Evolutionary conservation across 1,140 invertebrate species (phyloP).

Genomic region (Anastrepha ludens): DNA sequence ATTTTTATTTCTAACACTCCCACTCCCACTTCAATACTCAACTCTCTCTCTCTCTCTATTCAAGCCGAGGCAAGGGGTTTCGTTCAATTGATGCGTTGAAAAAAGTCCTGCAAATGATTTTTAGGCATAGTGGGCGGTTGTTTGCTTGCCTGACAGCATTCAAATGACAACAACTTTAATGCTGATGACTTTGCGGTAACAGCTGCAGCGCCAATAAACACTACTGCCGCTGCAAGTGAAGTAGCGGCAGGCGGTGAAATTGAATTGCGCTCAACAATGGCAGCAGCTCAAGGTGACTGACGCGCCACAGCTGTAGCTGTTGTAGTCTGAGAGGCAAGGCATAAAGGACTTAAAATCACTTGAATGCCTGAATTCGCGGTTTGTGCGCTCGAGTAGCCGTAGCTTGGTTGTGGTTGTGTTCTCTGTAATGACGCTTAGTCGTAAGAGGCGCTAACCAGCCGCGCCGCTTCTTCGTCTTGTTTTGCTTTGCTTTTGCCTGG

Average conservation of each 20-base stretch:
- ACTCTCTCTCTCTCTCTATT: background rate
- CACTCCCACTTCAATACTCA: background rate
- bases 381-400: background rate
- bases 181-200: conserved; percentile 23
- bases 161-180: background rate
- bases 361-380: background rate
- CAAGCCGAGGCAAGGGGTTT: conserved; percentile 1
- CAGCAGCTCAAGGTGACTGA: background rate
- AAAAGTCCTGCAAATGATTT: no score
- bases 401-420: background rate
- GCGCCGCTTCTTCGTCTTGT: background rate
- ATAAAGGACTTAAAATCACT: background rate
- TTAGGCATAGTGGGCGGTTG: background rate
- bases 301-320: background rate
- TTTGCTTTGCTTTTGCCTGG: background rate
- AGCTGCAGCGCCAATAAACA: conserved; percentile 36
- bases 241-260: background rate
- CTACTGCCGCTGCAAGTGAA: background rate
- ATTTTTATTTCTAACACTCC: background rate
- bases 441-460: background rate
- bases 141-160: background rate
- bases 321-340: background rate
- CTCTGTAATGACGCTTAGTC: background rate
- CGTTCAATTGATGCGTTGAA: no score
- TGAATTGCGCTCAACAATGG: background rate